Evolutionary conservation across 1,140 invertebrate genomes (phyloP), one percentile per base, ranked within the genome.

Genomic region (Scylla paramamosain): DNA sequence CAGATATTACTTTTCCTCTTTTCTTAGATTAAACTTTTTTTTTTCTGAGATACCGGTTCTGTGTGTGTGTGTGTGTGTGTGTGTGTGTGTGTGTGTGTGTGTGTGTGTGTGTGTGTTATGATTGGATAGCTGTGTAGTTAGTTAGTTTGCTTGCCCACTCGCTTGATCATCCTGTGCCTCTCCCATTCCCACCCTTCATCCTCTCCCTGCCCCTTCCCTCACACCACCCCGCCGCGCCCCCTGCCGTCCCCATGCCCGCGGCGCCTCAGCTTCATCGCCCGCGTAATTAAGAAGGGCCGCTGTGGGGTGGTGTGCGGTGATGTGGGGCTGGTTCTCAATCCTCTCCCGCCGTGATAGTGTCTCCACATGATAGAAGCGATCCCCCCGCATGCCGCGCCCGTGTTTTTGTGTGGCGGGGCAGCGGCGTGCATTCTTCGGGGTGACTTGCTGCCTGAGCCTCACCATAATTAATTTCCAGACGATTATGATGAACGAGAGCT

Each of bases 371-470:
- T 77, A 77, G 67, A 77, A n/a, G 67, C 67, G 67, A 77, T 77
- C 67, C 67, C 20, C 67, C 67, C 67, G 67, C 67, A 77, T 77
- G 67, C 67, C 67, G 1, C 67, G 25, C 67, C 67, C 67, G 12
- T 20, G 67, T 77, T 77, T 77, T 77, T 77, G 67, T 77, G 67
- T 7, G 16, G 67, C 52, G 25, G 67, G 67, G 67, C 67, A 77
- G 67, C 67, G 67, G n/a, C 52, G 29, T 91, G 52, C 90, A 77
- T 91, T 39, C 59, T 25, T 28, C 10, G 52, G 14, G 59, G 77
- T 91, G 32, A 77, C 52, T 91, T 91, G 90, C 29, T 48, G 89
- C 59, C 31, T n/a, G 89, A 25, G 89, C n/a, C 20, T 20, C 52
- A 59, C 52, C 52, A n/a, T n/a, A n/a, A 77, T 77, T 77, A 77